Evolutionary conservation across 1,140 invertebrate genomes (phyloP), one percentile per base, ranked within the genome.

Genomic region (Euura lappo): DNA sequence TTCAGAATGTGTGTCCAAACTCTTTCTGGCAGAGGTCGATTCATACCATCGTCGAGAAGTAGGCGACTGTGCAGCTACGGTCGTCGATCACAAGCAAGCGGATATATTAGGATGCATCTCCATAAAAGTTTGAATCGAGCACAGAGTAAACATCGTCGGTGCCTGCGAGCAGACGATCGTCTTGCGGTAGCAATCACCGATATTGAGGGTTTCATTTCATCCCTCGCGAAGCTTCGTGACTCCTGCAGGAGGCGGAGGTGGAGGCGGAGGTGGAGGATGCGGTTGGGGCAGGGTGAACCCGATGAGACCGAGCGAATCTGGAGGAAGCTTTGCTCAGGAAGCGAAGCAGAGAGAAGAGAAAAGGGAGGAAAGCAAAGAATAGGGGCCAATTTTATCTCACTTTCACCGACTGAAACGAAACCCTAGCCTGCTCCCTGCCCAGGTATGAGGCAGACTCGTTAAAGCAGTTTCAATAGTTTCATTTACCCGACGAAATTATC

Each of bases 121-220:
- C 84, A 88, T 88, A 85, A 88, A 88, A 88, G 85, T 86, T 87
- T 81, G 79, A 81, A 76, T 67, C 75, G 76, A 83, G 81, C 82
- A 77, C 74, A 79, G 85, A 88, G 85, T 87, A 85, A 87, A 88
- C 86, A 87, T 80, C 78, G 8, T 10, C 69, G 51, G 51, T n/a
- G 11, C 44, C 28, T n/a, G 13, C 51, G 51, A 60, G 51, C 51
- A 60, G 51, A 75, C 74, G 75, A 86, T 79, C 86, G 84, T 86
- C 85, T 86, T 86, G 85, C 80, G 83, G 79, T 79, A 84, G 85
- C 84, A 87, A 87, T 88, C 86, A 86, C 85, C 84, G 84, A 87
- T 88, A 88, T 88, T 88, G 85, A 88, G 84, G 84, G 79, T 86
- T 87, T 88, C 85, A 87, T 88, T 87, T 87, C 85, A 78, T 84